phyloP scores from a whole-genome alignment of 2,113 vertebrate genomes.

The Geothlypis trichas region DNA sequence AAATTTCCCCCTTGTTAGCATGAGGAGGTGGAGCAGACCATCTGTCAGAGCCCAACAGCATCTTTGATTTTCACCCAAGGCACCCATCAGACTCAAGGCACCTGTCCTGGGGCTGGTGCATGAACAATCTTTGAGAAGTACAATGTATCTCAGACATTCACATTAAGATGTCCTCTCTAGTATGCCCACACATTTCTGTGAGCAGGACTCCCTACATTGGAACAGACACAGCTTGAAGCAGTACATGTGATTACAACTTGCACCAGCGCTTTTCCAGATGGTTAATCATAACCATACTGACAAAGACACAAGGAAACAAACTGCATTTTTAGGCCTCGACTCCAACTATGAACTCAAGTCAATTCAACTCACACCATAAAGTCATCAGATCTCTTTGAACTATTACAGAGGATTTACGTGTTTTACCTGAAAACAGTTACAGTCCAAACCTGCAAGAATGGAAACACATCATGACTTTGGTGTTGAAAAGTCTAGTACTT shows the following conservation, averaged over 20 bases:
- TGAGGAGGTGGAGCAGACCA: neutral
- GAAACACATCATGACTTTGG: neutral
- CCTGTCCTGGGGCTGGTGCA: neutral
- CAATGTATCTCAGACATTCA: neutral
- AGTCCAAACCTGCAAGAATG: neutral
- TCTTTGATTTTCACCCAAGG: fast-evolving
- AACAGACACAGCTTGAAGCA: neutral
- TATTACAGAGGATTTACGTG: neutral
- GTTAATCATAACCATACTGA: neutral
- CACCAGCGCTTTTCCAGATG: neutral
- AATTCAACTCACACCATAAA: neutral
- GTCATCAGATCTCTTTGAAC: neutral
- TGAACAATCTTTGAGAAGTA: neutral
- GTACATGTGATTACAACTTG: neutral
- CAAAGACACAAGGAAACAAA: neutral
- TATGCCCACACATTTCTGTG: neutral
- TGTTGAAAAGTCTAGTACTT: neutral
- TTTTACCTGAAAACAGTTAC: neutral
- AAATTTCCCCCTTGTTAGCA: too few species aligned
- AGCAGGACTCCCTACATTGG: neutral
- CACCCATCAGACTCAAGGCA: fast-evolving
- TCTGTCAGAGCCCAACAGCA: neutral
- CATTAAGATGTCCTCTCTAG: neutral
- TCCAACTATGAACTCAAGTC: neutral
- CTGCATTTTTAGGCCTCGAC: neutral